phyloP scores from a whole-genome alignment of 2,888 invertebrate species.

The Temnothorax rugatulus region DNA sequence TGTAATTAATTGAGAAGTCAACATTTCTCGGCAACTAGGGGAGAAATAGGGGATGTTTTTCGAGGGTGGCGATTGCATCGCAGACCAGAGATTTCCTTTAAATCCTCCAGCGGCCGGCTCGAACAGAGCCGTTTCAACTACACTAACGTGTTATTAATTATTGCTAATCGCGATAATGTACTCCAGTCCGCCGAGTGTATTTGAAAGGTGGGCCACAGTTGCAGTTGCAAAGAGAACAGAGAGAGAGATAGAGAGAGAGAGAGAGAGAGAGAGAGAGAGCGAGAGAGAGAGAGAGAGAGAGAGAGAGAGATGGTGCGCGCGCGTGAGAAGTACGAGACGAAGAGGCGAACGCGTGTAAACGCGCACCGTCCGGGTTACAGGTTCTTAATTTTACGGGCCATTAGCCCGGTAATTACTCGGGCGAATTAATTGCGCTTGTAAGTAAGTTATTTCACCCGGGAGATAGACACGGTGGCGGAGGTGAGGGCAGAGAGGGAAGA shows the following conservation, averaged over 20 bases:
- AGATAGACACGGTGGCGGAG: constrained; percentile 50
- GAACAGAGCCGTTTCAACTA: constrained; percentile 56
- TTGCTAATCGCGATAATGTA: constrained; percentile 75
- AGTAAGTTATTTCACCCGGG: constrained; percentile 81
- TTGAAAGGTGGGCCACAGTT: constrained; percentile 25
- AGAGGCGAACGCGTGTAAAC: constrained; percentile 71
- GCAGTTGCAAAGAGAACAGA: constrained; percentile 19
- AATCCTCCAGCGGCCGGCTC: background rate
- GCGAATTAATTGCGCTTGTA: constrained; percentile 82
- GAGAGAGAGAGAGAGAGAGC: background rate
- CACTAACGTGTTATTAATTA: constrained; percentile 75
- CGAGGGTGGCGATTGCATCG: background rate
- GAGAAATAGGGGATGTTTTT: background rate
- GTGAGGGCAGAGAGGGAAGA: constrained; percentile 53
- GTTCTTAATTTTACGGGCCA: constrained; percentile 84
- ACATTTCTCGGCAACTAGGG: background rate
- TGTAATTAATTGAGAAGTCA: background rate
- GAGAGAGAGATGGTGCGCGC: background rate
- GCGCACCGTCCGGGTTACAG: constrained; percentile 72
- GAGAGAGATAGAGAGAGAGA: constrained; percentile 30
- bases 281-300: constrained; percentile 23
- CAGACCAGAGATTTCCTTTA: background rate
- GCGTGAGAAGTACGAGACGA: constrained; percentile 46
- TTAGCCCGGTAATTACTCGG: constrained; percentile 82
- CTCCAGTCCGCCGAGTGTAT: constrained; percentile 63